A percentile compares a stretch with the other conserved stretches of the same genome.
Conservation (phyloP, 1,140 invertebrate species). For the Drosophila triauraria region DNA sequence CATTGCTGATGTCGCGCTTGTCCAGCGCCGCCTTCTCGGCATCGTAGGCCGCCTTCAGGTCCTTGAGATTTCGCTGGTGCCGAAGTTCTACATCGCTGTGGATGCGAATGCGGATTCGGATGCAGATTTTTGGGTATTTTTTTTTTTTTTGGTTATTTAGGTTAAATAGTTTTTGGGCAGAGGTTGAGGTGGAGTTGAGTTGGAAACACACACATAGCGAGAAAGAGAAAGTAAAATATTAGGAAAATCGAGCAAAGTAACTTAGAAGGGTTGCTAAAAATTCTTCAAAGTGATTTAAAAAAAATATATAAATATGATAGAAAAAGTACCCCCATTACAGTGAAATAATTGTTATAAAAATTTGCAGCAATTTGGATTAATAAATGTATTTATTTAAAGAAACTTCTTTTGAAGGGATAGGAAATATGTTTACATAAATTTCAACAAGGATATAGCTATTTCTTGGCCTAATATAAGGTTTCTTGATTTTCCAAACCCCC, state of each 20-base stretch:
- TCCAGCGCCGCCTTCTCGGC: conserved; percentile 81
- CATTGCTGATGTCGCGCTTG: conserved; percentile 84
- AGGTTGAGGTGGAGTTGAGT: conserved; percentile 26
- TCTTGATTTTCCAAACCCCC: background rate
- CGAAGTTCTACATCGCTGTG: conserved; percentile 80
- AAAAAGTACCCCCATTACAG: background rate
- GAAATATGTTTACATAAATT: background rate
- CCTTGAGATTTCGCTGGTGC: conserved; percentile 82
- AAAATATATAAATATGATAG: background rate
- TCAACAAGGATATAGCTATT: background rate
- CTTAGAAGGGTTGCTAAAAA: background rate
- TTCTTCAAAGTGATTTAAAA: background rate
- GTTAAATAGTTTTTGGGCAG: conserved; percentile 33
- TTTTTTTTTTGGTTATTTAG: conserved; percentile 34
- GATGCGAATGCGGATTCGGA: conserved; percentile 6
- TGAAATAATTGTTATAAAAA: too few species aligned
- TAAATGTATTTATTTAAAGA: background rate
- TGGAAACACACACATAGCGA: conserved; percentile 54
- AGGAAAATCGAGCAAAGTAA: conserved; percentile 17
- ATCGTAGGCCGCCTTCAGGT: conserved; percentile 81
- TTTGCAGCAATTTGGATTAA: too few species aligned
- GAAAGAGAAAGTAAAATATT: conserved; percentile 47
- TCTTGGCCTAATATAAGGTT: background rate
- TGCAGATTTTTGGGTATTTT: background rate
- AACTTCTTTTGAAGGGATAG: background rate